Evolutionary conservation across 1,140 invertebrate genomes (phyloP).

Genomic region (Aphelinus certus): DNA sequence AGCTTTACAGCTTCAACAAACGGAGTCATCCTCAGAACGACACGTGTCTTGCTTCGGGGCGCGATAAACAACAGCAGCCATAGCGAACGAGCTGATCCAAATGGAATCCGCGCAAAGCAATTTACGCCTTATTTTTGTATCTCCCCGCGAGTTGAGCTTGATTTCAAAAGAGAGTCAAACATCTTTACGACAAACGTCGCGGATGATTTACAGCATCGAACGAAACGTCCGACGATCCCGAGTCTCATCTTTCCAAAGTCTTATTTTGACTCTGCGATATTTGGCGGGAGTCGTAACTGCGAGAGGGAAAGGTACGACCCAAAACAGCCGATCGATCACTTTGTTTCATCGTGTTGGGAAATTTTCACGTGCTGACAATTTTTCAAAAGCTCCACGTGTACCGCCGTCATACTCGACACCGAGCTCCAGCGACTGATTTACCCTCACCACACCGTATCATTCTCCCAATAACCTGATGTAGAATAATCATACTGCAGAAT

Average conservation of each 20-base stretch:
- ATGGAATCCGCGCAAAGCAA: neutral
- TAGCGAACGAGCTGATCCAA: neutral
- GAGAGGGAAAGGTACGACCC: no score
- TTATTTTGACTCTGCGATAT: slow-evolving; percentile 19
- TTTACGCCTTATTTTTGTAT: slow-evolving; percentile 25
- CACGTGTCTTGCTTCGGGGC: neutral
- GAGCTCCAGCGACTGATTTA: no score
- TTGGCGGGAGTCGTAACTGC: neutral
- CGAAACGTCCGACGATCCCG: neutral
- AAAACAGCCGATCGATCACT: no score
- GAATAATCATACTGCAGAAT: no score
- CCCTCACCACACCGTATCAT: no score
- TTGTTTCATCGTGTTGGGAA: no score
- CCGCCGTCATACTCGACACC: no score
- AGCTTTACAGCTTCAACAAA: slow-evolving; percentile 17
- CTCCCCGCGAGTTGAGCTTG: neutral
- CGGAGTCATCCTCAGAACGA: slow-evolving; percentile 17
- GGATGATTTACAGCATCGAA: slow-evolving; percentile 28
- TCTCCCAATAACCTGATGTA: no score
- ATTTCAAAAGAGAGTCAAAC: slow-evolving; percentile 27
- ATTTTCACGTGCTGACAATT: no score
- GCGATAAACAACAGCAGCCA: slow-evolving; percentile 24
- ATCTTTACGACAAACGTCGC: slow-evolving; percentile 22
- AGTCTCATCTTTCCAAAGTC: slow-evolving; percentile 12
- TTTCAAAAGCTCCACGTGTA: no score